Conservation (phyloP, 2,888 invertebrate species). For the Odiellus spinosus region DNA sequence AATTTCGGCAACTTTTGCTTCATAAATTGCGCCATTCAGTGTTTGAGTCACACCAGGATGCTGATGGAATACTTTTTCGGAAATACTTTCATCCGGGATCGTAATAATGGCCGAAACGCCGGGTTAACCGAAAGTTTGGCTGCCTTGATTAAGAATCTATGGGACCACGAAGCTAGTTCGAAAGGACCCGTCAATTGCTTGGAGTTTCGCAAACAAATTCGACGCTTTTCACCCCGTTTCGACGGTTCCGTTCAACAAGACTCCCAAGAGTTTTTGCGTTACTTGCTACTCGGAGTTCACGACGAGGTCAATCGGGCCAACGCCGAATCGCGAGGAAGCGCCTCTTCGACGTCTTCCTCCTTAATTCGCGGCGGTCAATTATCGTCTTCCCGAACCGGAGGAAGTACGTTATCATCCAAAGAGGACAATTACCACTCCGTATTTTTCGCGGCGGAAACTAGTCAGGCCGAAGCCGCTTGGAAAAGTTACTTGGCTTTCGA, state of each 20-base stretch:
- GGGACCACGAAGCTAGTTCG: too few relatives aligned
- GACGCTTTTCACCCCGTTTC: not conserved
- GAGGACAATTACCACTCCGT: too few relatives aligned
- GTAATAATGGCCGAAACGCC: not conserved
- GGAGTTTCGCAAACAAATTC: too few relatives aligned
- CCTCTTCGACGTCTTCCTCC: too few relatives aligned
- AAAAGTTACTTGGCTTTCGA: too few relatives aligned
- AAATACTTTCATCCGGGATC: not conserved
- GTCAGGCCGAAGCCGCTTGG: too few relatives aligned
- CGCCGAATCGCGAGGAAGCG: conserved; percentile 37
- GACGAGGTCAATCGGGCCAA: conserved; percentile 69
- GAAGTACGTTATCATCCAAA: not conserved
- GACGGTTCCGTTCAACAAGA: conserved; percentile 51
- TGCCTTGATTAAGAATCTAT: too few relatives aligned
- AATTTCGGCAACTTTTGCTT: not conserved
- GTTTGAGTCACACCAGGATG: conserved; percentile 4
- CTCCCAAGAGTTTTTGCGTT: conserved; percentile 74
- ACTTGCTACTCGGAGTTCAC: conserved; percentile 73
- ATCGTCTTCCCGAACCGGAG: not conserved
- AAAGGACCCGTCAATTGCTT: too few relatives aligned
- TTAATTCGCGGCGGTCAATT: too few relatives aligned
- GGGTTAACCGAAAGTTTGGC: too few relatives aligned
- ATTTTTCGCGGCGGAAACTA: too few relatives aligned
- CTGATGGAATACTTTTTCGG: too few relatives aligned
- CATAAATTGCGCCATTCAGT: conserved; percentile 5